These are phyloP conservation scores for Lymantria dispar DNA, from an alignment of 2,888 invertebrate species.

Conservation along the genomic window DNA sequence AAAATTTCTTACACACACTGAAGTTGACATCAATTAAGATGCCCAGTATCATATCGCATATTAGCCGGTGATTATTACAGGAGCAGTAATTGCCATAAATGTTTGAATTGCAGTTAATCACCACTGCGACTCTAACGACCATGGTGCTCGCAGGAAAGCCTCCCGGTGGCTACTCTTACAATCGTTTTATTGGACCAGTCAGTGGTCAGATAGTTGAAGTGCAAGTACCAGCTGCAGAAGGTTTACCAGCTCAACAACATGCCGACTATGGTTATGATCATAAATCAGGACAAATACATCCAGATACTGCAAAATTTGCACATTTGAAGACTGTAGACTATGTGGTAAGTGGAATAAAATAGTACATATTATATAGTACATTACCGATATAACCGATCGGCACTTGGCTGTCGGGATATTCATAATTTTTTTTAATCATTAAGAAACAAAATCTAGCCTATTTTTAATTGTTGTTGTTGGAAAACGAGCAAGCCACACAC, in stretches of 20 bases:
- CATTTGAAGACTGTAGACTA: conserved; percentile 85
- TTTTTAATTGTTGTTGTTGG: too few relatives aligned
- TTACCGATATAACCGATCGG: too few relatives aligned
- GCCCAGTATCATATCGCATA: too few relatives aligned
- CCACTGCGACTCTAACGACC: conserved; percentile 49
- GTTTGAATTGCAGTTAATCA: conserved; percentile 48
- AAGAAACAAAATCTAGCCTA: too few relatives aligned
- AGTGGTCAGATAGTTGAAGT: conserved; percentile 84
- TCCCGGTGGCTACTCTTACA: conserved; percentile 85
- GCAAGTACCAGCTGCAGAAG: conserved; percentile 73
- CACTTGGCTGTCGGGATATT: too few relatives aligned
- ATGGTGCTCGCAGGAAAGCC: conserved; percentile 47
- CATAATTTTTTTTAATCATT: too few relatives aligned
- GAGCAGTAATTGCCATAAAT: too few relatives aligned
- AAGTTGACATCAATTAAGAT: too few relatives aligned
- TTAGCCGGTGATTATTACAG: too few relatives aligned
- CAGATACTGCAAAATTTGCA: conserved; percentile 74
- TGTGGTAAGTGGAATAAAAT: conserved; percentile 72
- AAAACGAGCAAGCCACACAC: too few relatives aligned
- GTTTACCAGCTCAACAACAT: conserved; percentile 69
- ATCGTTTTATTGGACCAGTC: conserved; percentile 88
- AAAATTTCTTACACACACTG: too few relatives aligned
- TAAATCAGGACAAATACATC: conserved; percentile 67
- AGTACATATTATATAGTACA: too few relatives aligned
- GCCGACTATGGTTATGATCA: conserved; percentile 78